A percentile compares a stretch with the other conserved stretches of the same genome.
Evolutionary conservation across 2,888 invertebrate genomes (phyloP).

Genomic region (Ichneumoninae sp.): DNA sequence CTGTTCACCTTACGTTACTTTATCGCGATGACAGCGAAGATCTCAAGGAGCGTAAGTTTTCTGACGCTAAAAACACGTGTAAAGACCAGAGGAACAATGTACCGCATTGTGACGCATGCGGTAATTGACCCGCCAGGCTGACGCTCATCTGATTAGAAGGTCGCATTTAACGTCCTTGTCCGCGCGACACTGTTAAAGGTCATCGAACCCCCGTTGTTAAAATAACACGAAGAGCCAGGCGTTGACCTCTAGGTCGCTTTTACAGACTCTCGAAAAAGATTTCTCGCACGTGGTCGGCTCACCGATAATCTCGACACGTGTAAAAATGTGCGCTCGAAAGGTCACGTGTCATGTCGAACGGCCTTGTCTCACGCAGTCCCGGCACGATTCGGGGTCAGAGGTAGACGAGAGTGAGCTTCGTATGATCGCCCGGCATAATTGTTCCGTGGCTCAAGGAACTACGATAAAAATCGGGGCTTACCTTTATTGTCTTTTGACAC

Average conservation of each 20-base stretch:
- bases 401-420: neutral
- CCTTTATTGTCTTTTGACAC: neutral
- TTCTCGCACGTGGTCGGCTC: neutral
- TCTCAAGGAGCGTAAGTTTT: neutral
- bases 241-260: neutral
- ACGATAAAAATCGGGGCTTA: slow-evolving; percentile 1
- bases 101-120: slow-evolving; percentile 42
- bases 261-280: slow-evolving; percentile 6
- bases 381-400: slow-evolving; percentile 28
- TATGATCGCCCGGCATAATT: neutral
- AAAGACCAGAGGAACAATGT: neutral
- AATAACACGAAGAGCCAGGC: neutral
- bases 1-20: neutral
- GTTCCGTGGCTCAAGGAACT: neutral
- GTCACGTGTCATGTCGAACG: slow-evolving; percentile 12
- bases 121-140: slow-evolving; percentile 52
- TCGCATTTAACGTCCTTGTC: slow-evolving; percentile 53
- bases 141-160: slow-evolving; percentile 52
- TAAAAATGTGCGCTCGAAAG: slow-evolving; percentile 3
- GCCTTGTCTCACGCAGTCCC: slow-evolving; percentile 22
- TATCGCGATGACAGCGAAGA: neutral
- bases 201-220: neutral
- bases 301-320: neutral
- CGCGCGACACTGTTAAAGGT: slow-evolving; percentile 16
- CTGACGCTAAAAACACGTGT: neutral